Evolutionary conservation across 2,888 invertebrate genomes (phyloP), one percentile per base, ranked within the genome.

Genomic region (Molorchus minor): DNA sequence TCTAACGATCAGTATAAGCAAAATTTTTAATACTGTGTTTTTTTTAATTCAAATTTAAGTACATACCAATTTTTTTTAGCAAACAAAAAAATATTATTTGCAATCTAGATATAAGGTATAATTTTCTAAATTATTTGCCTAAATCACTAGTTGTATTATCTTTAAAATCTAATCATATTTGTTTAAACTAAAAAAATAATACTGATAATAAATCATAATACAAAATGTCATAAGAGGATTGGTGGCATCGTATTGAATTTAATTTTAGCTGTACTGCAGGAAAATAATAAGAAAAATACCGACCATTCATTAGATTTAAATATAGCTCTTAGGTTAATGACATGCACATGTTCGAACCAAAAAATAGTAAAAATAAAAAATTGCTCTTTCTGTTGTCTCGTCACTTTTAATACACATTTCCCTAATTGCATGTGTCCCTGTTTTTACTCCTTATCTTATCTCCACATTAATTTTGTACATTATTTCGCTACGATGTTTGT

Each of bases 321-420:
- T 70, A 70, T 70, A 71, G 65, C 56, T 8, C 51, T 38, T 57
- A 56, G 71, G 71, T 71, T 66, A 70, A 70, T 61, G 71, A 71
- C 70, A 63, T 67, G 55, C 63, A 61, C 61, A 57, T 59, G 57
- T 55, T 40, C 55, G 55, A 55, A 57, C 57, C 59, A 64, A 61
- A 61, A 55, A 51, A 44, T 40, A 38, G 38, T 35, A 56, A 45
- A 51, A 45, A 41, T 54, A 45, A 49, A 49, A 49, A 29, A 49
- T 49, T 40, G 25, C 49, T 38, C 56, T 58, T 64, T 64, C 58
- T 56, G 41, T 53, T 45, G 46, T 43, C 58, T 58, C 56, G 54
- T 58, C 58, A 62, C 58, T 56, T 52, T 33, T 47, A 54, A 53
- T 53, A 53, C 59, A 56, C 54, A 44, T 16, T 55, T 38, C 21